Evolutionary conservation across 2,797 vertebrate species (phyloP), one percentile per base, ranked within the genome.

Genomic region (Australoheros facetus): DNA sequence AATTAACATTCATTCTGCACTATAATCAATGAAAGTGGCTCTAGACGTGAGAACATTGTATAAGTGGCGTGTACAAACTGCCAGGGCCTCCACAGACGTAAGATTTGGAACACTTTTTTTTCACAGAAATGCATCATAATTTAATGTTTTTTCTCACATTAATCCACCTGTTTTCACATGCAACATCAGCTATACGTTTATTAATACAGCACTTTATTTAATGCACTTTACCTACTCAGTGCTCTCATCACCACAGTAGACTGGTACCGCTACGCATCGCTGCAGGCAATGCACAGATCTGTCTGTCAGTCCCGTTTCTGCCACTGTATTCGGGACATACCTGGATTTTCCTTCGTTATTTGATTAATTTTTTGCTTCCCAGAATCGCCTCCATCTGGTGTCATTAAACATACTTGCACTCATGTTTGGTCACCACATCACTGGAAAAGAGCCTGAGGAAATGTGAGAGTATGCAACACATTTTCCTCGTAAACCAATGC

Each of bases 351-450:
- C 9, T 39, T 34, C 12, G 3, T 42, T n/a, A 42, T 62, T 62
- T 42, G 7, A 42, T 17, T 7, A 7, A 7, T 39, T 23, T 37
- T 42, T 42, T 26, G 21, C 37, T 62, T 42, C n/a, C 2, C 34
- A 60, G 0, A 62, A 2, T 6, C n/a, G 21, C 34, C n/a, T 62
- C 12, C n/a, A 16, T 42, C 34, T 62, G 19, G n/a, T 7, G 0
- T 42, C 59, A 42, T 42, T 62, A 62, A 62, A 62, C 12, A 16
- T 14, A 39, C 32, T 21, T 32, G 34, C 59, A 16, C 21, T 45
- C 26, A 21, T 45, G 37, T 45, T 26, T 26, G 13, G 1, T 62
- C 37, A 23, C 21, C 34, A 23, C 21, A 16, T 14, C 42, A 45
- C 4, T 45, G 42, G 42, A 45, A 14, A 14, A 11, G 42, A 14